These are phyloP conservation scores for Cardiocondyla obscurior DNA, from an alignment of 1,140 invertebrate genomes.

Conservation along the genomic window DNA sequence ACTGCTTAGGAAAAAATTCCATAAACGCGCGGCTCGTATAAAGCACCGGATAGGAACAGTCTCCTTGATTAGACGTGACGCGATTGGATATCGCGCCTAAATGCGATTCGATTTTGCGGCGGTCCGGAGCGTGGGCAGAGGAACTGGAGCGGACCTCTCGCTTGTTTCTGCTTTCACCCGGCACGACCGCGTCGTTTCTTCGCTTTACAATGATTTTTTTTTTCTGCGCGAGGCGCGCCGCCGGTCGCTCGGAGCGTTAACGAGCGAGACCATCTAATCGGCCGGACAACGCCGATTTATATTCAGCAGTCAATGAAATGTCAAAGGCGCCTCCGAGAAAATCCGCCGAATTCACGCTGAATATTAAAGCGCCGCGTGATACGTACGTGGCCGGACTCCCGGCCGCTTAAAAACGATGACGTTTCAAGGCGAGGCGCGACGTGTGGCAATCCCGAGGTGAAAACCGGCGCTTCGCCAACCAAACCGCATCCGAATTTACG, in stretches of 20 bases:
- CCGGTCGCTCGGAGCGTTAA: background rate
- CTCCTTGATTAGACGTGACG: slow-evolving; percentile 34
- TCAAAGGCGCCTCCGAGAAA: slow-evolving; percentile 17
- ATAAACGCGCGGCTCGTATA: background rate
- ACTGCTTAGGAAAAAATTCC: slow-evolving; percentile 4
- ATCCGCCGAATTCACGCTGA: slow-evolving; percentile 38
- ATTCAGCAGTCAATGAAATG: background rate
- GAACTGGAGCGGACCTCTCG: slow-evolving; percentile 53
- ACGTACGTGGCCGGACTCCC: slow-evolving; percentile 12
- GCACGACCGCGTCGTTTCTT: slow-evolving; percentile 23
- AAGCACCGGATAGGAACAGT: slow-evolving; percentile 1
- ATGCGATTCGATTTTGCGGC: slow-evolving; percentile 34
- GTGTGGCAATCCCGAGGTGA: slow-evolving; percentile 39
- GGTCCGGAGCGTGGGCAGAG: slow-evolving; percentile 35
- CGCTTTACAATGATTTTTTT: slow-evolving; percentile 13
- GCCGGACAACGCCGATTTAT: background rate
- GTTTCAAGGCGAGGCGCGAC: slow-evolving; percentile 50
- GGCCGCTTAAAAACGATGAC: slow-evolving; percentile 23
- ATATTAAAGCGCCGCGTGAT: slow-evolving; percentile 34
- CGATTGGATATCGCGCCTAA: slow-evolving; percentile 24
- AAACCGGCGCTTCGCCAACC: slow-evolving; percentile 8
- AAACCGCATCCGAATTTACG: slow-evolving; percentile 20
- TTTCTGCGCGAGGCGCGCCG: background rate
- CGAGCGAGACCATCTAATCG: background rate
- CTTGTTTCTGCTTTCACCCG: slow-evolving; percentile 62